These are phyloP conservation scores for Netelia fuscicornis DNA, from an alignment of 2,888 invertebrate species.

Conservation along the genomic window DNA sequence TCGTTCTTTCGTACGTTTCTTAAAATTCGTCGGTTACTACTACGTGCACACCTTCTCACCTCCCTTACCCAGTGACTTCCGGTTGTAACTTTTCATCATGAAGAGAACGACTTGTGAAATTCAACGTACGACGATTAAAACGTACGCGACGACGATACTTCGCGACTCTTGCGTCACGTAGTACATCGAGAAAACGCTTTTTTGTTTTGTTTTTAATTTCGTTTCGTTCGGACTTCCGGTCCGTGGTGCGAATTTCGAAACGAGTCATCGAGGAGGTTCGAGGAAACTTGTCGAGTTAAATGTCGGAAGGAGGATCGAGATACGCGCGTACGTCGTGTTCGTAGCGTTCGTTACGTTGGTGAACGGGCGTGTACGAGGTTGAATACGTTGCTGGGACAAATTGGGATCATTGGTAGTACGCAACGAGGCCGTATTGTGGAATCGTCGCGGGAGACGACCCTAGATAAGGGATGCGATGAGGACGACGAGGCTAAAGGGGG, in stretches of 20 bases:
- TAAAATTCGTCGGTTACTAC: not conserved
- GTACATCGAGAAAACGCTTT: slow-evolving; percentile 8
- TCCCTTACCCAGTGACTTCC: not conserved
- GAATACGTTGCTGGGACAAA: slow-evolving; percentile 10
- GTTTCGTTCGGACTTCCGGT: not conserved
- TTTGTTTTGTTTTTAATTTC: too few species aligned
- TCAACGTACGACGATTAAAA: not conserved
- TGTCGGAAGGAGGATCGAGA: not conserved
- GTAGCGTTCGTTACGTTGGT: too few species aligned
- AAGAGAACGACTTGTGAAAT: slow-evolving; percentile 5
- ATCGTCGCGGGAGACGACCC: slow-evolving; percentile 61
- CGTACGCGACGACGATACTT: not conserved
- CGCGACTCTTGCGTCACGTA: slow-evolving; percentile 17
- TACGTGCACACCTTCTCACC: not conserved
- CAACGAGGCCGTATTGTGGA: slow-evolving; percentile 71
- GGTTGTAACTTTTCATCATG: slow-evolving; percentile 29
- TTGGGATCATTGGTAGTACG: slow-evolving; percentile 41
- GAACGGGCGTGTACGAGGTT: too few species aligned
- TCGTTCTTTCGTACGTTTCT: too few species aligned
- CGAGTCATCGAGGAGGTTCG: not conserved
- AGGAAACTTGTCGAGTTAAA: not conserved
- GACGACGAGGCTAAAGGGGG: slow-evolving; percentile 47
- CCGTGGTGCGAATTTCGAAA: not conserved
- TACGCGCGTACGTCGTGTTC: too few species aligned
- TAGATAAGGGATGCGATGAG: slow-evolving; percentile 60